Percentiles rank a stretch among this genome's conserved stretches.
Evolutionary conservation across 2,113 vertebrate genomes (phyloP).

Genomic region (Sebastes fasciatus): DNA sequence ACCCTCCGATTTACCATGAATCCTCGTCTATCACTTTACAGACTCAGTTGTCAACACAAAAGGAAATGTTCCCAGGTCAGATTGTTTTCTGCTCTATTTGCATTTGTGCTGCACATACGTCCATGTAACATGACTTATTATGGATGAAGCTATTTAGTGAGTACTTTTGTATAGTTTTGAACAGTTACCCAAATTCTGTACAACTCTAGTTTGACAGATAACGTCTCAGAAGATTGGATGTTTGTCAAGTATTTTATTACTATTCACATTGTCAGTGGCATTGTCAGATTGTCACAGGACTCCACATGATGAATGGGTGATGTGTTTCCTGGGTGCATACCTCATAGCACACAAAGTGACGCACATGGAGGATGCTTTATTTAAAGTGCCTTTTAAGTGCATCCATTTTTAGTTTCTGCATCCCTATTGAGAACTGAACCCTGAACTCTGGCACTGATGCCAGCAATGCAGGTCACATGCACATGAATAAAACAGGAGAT

Average conservation of each 20-base stretch:
- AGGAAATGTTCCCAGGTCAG: slow-evolving; percentile 12
- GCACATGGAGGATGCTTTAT: background rate
- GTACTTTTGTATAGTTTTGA: background rate
- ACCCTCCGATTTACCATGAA: background rate
- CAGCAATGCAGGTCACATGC: background rate
- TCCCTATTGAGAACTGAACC: background rate
- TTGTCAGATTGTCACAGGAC: background rate
- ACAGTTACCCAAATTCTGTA: background rate
- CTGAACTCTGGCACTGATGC: background rate
- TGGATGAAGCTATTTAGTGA: background rate
- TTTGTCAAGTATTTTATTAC: no score
- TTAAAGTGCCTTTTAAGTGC: background rate
- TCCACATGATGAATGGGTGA: background rate
- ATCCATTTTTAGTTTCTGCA: background rate
- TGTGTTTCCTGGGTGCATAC: background rate
- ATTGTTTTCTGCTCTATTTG: slow-evolving; percentile 5
- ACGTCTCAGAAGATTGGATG: background rate
- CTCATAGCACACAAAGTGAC: background rate
- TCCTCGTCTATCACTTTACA: slow-evolving; percentile 1
- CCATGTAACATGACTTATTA: background rate
- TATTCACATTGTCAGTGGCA: background rate
- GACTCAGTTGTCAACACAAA: slow-evolving; percentile 23
- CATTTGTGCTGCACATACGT: slow-evolving; percentile 2
- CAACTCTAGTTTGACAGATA: background rate
- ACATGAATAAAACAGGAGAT: slow-evolving; percentile 15